Evolutionary conservation across 1,140 invertebrate genomes (phyloP).

Genomic region (Venturia canescens): DNA sequence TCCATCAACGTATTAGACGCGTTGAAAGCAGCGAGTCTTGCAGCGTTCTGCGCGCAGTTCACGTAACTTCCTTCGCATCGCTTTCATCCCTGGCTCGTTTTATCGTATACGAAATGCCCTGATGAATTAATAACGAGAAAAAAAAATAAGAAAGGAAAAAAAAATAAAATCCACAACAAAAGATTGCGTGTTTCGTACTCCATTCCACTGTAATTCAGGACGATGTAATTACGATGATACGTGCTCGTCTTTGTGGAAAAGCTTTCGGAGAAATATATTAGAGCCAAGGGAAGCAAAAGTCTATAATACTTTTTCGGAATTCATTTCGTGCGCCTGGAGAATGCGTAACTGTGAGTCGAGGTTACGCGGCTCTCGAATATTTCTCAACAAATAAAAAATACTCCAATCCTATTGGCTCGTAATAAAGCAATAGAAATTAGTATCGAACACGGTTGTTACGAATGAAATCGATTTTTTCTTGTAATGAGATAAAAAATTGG

Average conservation of each 20-base stretch:
- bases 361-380: no score
- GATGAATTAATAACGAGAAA: background rate
- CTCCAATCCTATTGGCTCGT: no score
- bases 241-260: background rate
- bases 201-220: background rate
- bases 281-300: no score
- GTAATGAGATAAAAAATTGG: no score
- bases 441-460: no score
- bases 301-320: no score
- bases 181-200: background rate
- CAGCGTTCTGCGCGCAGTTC: background rate
- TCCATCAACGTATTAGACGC: background rate
- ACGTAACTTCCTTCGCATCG: slow-evolving; percentile 1
- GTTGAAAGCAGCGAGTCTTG: background rate
- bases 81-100: background rate
- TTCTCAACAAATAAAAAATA: no score
- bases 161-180: background rate
- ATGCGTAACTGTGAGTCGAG: no score
- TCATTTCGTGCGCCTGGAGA: no score
- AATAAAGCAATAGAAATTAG: no score
- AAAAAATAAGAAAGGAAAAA: background rate
- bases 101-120: background rate
- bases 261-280: background rate
- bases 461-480: no score
- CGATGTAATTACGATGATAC: slow-evolving; percentile 6